A percentile compares a stretch with the other conserved stretches of the same genome.
Conservation (phyloP, 2,888 invertebrate species). For the Petrolisthes cinctipes region DNA sequence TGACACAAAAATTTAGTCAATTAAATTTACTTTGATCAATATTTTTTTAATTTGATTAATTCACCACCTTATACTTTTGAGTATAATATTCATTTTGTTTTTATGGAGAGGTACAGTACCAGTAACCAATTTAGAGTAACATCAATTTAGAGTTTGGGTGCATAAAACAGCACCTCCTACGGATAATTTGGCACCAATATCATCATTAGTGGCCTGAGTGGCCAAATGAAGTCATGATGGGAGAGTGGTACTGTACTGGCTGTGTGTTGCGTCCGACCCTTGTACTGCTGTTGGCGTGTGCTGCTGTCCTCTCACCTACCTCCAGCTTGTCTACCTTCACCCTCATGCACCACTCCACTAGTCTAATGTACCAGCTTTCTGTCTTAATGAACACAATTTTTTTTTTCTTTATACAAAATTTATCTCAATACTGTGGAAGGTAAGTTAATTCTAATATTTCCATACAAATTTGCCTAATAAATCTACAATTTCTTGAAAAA, state of each 20-base stretch:
- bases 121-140: neutral
- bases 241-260: conserved; percentile 16
- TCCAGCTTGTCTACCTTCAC: conserved; percentile 24
- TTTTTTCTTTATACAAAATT: neutral
- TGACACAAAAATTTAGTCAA: neutral
- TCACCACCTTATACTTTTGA: neutral
- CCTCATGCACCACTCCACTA: neutral
- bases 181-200: neutral
- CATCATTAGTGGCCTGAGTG: neutral
- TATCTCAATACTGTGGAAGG: neutral
- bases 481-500: too few species aligned
- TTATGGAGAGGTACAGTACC: too few species aligned
- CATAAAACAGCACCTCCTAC: neutral
- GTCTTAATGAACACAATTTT: neutral
- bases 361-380: too few species aligned
- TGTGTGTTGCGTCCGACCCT: conserved; percentile 1
- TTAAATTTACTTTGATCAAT: too few species aligned
- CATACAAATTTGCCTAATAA: neutral
- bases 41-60: too few species aligned
- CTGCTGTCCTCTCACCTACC: conserved; percentile 38
- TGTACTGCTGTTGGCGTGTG: conserved; percentile 52
- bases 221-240: neutral
- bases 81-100: neutral
- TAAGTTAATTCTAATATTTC: neutral
- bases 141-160: neutral